Percentiles rank a stretch among this genome's conserved stretches.
These are phyloP conservation scores for Sympetrum striolatum DNA, from an alignment of 2,888 invertebrate species.

Conservation along the genomic window DNA sequence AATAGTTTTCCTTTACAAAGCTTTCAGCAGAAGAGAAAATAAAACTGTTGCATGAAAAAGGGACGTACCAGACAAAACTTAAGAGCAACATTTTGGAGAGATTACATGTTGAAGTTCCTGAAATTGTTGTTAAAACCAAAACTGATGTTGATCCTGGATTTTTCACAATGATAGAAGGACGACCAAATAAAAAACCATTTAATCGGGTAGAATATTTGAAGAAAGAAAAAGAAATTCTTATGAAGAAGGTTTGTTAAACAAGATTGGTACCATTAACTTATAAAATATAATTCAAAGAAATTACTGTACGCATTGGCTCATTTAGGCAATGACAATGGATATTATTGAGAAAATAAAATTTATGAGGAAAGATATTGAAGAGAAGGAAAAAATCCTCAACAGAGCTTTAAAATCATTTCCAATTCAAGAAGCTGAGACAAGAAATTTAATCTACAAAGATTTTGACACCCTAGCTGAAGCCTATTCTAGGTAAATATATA, in stretches of 20 bases:
- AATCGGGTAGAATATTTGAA: background rate
- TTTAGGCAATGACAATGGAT: background rate
- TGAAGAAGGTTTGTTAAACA: background rate
- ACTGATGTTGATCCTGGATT: slow-evolving; percentile 28
- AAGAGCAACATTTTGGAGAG: background rate
- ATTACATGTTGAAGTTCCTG: background rate
- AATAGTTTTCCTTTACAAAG: background rate
- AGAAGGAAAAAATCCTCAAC: background rate
- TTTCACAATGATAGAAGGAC: slow-evolving; percentile 5
- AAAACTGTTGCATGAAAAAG: background rate
- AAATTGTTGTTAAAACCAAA: background rate
- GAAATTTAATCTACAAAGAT: background rate
- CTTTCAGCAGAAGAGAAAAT: background rate
- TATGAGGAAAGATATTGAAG: background rate
- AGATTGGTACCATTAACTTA: background rate
- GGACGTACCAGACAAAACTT: background rate
- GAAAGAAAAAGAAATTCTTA: background rate
- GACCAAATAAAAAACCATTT: background rate
- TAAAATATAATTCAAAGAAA: background rate
- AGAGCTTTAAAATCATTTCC: background rate
- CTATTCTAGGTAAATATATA: background rate
- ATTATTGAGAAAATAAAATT: background rate
- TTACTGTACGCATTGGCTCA: background rate
- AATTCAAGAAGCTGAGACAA: background rate
- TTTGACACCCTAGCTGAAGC: background rate